Evolutionary conservation across 2,888 invertebrate species (phyloP).

Genomic region (Malthinus flaveolus): DNA sequence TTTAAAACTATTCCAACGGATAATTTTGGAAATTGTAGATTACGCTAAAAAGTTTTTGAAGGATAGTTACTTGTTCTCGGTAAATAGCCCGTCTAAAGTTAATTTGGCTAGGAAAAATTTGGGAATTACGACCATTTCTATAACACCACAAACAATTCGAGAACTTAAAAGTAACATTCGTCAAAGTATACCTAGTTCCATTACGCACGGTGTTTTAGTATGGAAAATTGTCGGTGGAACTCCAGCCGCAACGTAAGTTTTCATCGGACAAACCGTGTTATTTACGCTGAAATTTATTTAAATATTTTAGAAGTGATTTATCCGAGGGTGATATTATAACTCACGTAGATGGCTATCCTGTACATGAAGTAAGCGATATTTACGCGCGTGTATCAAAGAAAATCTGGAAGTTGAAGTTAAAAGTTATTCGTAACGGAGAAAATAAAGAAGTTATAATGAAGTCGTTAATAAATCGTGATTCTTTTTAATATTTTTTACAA

Average conservation of each 20-base stretch:
- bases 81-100: conserved; percentile 28
- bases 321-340: conserved; percentile 81
- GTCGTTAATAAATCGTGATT: background rate
- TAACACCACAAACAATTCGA: conserved; percentile 72
- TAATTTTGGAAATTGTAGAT: conserved; percentile 50
- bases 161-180: conserved; percentile 66
- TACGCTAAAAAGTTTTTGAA: conserved; percentile 77
- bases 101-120: conserved; percentile 53
- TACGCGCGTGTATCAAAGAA: conserved; percentile 25
- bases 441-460: conserved; percentile 2
- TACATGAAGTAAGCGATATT: conserved; percentile 59
- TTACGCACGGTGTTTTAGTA: conserved; percentile 77
- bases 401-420: conserved; percentile 4
- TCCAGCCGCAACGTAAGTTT: conserved; percentile 75
- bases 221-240: conserved; percentile 81
- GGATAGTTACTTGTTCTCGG: conserved; percentile 49
- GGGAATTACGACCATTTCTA: conserved; percentile 71
- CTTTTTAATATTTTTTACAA: too few species aligned
- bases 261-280: background rate
- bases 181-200: conserved; percentile 64
- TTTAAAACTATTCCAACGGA: background rate
- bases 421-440: conserved; percentile 15
- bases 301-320: conserved; percentile 70
- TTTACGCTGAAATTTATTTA: background rate
- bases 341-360: conserved; percentile 68